A percentile compares a stretch with the other conserved stretches of the same genome.
Conservation (phyloP, 2,888 invertebrate species). For the Macrophya annulata region DNA sequence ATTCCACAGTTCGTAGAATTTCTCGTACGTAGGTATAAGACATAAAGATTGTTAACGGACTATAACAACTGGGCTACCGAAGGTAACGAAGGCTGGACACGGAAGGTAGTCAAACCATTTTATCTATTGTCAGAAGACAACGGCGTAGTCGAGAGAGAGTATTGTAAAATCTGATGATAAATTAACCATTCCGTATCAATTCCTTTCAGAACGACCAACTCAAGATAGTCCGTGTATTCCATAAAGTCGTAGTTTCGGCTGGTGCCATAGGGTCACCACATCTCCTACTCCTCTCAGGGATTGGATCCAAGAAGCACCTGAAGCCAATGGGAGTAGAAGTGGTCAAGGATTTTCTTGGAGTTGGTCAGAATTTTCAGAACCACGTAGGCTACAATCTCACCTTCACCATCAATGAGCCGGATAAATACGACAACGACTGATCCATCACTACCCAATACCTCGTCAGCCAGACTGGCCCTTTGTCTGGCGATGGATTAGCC, state of each 20-base stretch:
- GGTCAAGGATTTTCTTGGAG: neutral
- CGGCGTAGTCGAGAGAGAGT: slow-evolving; percentile 82
- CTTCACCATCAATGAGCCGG: neutral
- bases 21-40: neutral
- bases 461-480: slow-evolving; percentile 71
- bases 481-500: slow-evolving; percentile 67
- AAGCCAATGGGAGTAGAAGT: neutral
- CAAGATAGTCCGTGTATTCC: neutral
- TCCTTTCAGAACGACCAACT: neutral
- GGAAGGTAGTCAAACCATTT: neutral
- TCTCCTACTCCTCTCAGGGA: neutral
- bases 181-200: neutral
- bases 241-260: neutral
- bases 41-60: slow-evolving; percentile 79
- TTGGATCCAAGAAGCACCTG: neutral
- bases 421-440: slow-evolving; percentile 79
- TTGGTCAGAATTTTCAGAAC: neutral
- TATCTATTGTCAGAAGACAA: slow-evolving; percentile 79
- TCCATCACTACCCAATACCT: slow-evolving; percentile 84
- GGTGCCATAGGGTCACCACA: neutral
- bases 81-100: slow-evolving; percentile 89
- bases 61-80: slow-evolving; percentile 88
- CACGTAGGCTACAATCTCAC: neutral
- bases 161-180: neutral
- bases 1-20: slow-evolving; percentile 85